Evolutionary conservation across 2,888 invertebrate species (phyloP), one percentile per base, ranked within the genome.

Genomic region (Fragum fragum): DNA sequence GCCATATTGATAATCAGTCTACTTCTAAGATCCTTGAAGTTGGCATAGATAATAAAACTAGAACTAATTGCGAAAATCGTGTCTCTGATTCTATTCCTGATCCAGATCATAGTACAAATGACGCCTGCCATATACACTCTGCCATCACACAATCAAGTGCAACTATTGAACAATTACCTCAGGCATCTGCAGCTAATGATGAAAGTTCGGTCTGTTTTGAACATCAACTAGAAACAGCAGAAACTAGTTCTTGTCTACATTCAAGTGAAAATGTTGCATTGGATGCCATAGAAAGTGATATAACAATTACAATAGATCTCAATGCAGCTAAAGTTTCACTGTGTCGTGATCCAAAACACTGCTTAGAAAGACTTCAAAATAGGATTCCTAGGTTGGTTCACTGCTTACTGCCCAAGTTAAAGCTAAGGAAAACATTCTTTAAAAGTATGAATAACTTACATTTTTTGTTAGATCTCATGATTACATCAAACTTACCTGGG

Each of bases 291-390:
- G 66, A 66, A 9, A 75, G 53, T 66, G 76, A 80, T 18, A 61
- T 76, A 14, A 72, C 74, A 7, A 86, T 86, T 18, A 83, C 86
- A 11, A 74, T 86, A 73, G 86, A 86, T 79, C 78, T 86, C 39
- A 79, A 76, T 73, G 86, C 83, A 39, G 79, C 79, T 16, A 70
- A 77, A 29, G 86, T 86, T 1, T 74, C 81, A 42, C 36, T 86
- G 57, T 88, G 88, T 53, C 78, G 81, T 42, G 80, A 78, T 36
- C 88, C 88, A 6, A 80, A 81, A 26, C n/a, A 77, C 18, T 88
- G 88, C 63, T 63, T 88, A 11, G 55, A 79, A 42, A 71, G 57
- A 36, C 77, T 88, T 18, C 83, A 81, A 16, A 63, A 72, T 53
- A 79, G 81, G 68, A 73, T 81, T 9, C 53, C 79, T 11, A 79